Conservation (phyloP, 2,797 vertebrate genomes). For the Eulemur mongoz region DNA sequence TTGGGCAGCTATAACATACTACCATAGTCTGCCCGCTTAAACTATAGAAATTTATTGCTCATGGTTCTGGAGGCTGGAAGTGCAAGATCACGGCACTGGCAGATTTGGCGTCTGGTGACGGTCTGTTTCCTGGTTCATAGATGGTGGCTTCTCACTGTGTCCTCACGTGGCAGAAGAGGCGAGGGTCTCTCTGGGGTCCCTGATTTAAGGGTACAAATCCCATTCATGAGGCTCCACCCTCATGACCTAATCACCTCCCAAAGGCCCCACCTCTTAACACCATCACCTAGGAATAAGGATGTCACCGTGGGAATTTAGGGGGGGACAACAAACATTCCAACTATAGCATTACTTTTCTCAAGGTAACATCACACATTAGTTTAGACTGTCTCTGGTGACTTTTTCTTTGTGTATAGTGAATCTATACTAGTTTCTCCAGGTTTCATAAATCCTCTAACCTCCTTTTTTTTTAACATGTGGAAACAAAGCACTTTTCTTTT, state of each 20-base stretch:
- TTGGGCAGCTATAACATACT: background rate
- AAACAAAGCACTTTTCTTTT: background rate
- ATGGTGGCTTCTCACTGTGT: background rate
- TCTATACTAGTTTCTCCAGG: background rate
- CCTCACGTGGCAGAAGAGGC: background rate
- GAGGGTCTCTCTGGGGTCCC: background rate
- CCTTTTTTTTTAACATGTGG: background rate
- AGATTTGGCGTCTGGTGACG: background rate
- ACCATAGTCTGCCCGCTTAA: background rate
- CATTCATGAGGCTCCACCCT: background rate
- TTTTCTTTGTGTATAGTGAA: background rate
- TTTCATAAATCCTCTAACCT: background rate
- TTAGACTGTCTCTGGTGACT: background rate
- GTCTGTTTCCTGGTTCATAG: background rate
- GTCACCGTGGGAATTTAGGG: background rate
- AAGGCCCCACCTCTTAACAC: background rate
- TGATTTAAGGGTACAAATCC: background rate
- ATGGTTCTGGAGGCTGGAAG: background rate
- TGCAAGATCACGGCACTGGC: background rate
- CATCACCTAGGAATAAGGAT: background rate
- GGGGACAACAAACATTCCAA: no score
- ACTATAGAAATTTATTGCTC: background rate
- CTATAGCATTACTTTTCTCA: background rate
- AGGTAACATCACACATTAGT: background rate
- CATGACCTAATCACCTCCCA: background rate